phyloP scores from a whole-genome alignment of 2,113 vertebrate genomes.

The Hydropotes inermis region DNA sequence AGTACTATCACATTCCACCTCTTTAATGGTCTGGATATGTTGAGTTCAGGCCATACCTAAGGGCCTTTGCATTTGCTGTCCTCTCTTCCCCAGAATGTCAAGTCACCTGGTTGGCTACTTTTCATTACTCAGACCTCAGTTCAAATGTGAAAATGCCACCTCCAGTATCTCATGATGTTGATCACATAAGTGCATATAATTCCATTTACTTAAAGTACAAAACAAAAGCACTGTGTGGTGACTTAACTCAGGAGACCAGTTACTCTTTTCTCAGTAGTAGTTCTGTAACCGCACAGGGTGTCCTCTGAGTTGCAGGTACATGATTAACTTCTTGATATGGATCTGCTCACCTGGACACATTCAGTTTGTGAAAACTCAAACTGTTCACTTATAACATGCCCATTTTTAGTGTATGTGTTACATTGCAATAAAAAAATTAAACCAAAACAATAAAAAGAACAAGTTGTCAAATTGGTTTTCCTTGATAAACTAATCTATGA shows the following conservation, averaged over 20 bases:
- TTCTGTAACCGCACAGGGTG: background rate
- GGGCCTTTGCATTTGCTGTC: background rate
- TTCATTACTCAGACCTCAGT: background rate
- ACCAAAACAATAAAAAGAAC: background rate
- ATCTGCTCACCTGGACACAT: background rate
- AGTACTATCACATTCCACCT: background rate
- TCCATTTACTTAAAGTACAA: background rate
- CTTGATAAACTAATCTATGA: background rate
- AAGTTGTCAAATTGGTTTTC: background rate
- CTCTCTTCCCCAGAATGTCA: background rate
- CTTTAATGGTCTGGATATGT: background rate
- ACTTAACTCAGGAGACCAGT: background rate
- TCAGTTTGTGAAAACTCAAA: background rate
- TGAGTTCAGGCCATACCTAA: background rate
- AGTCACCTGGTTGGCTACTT: background rate
- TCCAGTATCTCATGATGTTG: background rate
- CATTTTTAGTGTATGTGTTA: background rate
- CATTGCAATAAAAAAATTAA: background rate
- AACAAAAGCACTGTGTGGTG: background rate
- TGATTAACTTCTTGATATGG: background rate
- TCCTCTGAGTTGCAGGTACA: background rate
- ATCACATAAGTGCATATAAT: background rate
- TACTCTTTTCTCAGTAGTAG: background rate
- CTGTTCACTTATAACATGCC: background rate
- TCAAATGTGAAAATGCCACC: conserved; percentile 17